Base-by-base conservation (phyloP, 2,888 invertebrate species). In the Limnephilus rhombicus region DNA sequence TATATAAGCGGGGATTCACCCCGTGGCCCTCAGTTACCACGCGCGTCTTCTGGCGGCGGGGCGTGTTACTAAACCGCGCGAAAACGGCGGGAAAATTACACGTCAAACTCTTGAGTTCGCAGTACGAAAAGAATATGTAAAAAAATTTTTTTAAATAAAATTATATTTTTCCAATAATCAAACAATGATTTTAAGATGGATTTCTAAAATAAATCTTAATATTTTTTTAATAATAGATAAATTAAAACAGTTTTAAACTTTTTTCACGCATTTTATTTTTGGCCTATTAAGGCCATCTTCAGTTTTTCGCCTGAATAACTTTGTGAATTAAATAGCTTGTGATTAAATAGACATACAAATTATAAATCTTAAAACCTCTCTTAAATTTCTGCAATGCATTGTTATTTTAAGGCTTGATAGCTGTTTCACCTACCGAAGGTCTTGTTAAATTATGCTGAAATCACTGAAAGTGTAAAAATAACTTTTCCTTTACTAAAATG, bases 21-120 rank as follows among this genome's bases (percentile, higher is more conserved):
- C 91, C 86, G 85, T 45, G 53, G 80, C 82, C 31, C 86, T 92
- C 93, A 93, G 93, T 93, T 86, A 92, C 91, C 89, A 87, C 83
- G 82, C 92, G 92, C 85, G 89, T 81, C 91, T 92, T 92, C 91
- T 90, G 90, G 91, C 83, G 90, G 90, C 88, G 34, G 90, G 91
- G 68, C 37, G 89, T 89, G 53, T 53, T 85, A 92, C 89, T 85
- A 90, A 41, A 53, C 31, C 18, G 49, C 89, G 80, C 68, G 85
- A 85, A 81, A 91, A 53, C 83, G n/a, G 85, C 80, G 90, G 86
- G 85, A 91, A 85, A 85, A 86, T 80, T 87, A 34, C 68, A 68
- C 87, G 87, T 12, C 85, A 86, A 68, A 68, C 53, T 87, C 53
- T 87, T 31, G 13, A 53, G 87, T 87, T 85, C 80, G 68, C 45